These are phyloP conservation scores for Strix aluco DNA, from an alignment of 2,113 vertebrate genomes.

Conservation along the genomic window DNA sequence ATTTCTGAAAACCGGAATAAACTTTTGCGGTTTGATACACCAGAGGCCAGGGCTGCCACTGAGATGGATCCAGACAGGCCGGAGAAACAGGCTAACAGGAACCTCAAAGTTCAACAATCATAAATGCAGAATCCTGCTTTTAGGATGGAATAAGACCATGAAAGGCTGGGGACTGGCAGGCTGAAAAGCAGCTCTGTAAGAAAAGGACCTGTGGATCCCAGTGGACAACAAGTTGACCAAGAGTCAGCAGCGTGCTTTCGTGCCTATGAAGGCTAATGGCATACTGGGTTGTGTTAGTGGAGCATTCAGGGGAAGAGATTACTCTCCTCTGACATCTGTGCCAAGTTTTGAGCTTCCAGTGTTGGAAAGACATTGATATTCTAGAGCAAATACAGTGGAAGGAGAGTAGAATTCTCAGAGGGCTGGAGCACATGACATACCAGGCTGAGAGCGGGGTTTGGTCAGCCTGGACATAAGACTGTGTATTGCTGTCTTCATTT, in stretches of 20 bases:
- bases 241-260: neutral
- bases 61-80: neutral
- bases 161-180: neutral
- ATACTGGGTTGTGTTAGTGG: neutral
- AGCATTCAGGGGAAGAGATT: neutral
- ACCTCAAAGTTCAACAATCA: neutral
- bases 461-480: neutral
- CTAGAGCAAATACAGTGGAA: neutral
- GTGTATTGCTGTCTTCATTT: neutral
- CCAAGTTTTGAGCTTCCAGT: neutral
- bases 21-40: neutral
- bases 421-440: neutral
- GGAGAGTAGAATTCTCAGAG: neutral
- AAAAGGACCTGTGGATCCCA: neutral
- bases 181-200: neutral
- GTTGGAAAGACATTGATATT: neutral
- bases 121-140: neutral
- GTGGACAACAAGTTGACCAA: neutral
- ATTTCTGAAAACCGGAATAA: neutral
- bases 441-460: neutral
- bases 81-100: neutral
- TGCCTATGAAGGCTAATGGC: neutral
- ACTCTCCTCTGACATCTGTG: neutral
- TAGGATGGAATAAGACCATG: neutral
- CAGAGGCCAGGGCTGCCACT: neutral